Percentiles rank a stretch among this genome's conserved stretches.
phyloP scores from a whole-genome alignment of 2,888 invertebrate species.

The Deilephila porcellus region DNA sequence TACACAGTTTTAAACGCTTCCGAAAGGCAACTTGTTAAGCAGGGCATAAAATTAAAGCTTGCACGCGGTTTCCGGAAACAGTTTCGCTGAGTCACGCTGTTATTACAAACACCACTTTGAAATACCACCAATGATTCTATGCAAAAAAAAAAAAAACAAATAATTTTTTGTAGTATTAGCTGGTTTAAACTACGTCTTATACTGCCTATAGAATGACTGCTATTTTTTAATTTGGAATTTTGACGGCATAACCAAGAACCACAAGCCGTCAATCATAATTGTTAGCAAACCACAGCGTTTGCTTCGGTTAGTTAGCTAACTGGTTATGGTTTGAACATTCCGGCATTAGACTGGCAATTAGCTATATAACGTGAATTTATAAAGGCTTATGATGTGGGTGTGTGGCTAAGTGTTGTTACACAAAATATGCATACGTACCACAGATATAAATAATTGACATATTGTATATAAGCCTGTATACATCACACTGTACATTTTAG shows the following conservation, averaged over 20 bases:
- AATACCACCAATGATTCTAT: too few relatives aligned
- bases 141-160: too few relatives aligned
- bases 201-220: too few relatives aligned
- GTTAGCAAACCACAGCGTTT: slow-evolving; percentile 6
- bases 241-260: too few relatives aligned
- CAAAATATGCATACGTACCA: background rate
- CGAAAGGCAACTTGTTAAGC: slow-evolving; percentile 9
- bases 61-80: background rate
- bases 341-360: background rate
- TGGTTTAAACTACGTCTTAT: too few relatives aligned
- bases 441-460: background rate
- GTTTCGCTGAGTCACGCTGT: slow-evolving; percentile 23
- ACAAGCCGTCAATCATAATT: background rate
- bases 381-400: background rate
- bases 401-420: background rate
- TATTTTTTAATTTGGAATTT: background rate
- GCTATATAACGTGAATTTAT: slow-evolving; percentile 2
- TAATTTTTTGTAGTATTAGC: too few relatives aligned
- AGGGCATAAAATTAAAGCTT: slow-evolving; percentile 24
- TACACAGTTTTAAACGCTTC: background rate
- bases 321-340: slow-evolving; percentile 3
- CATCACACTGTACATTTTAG: too few relatives aligned
- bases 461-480: background rate
- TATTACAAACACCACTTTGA: slow-evolving; percentile 4
- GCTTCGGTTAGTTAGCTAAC: background rate